Conservation (phyloP, 2,888 invertebrate genomes). For the Pristionchus mayeri region DNA sequence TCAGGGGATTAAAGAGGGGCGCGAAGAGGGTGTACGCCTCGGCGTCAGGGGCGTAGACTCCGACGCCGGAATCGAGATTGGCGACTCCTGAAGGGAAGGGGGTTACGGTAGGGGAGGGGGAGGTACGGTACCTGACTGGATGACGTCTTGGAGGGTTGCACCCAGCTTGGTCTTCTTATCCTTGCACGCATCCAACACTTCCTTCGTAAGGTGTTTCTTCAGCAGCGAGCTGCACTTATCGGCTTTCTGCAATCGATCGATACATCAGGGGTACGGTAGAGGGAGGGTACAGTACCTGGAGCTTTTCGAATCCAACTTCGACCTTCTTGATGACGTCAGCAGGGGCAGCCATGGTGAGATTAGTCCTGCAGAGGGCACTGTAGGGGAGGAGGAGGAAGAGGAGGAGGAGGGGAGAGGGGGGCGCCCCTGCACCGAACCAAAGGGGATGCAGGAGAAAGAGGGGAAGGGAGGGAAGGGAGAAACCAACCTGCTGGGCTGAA, state of each 20-base stretch:
- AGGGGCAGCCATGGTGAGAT: conserved; percentile 38
- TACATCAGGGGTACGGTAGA: conserved; percentile 18
- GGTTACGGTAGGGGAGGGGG: background rate
- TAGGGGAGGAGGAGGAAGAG: background rate
- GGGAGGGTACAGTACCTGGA: conserved; percentile 4
- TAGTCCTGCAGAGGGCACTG: background rate
- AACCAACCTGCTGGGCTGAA: conserved; percentile 11
- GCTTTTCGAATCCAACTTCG: conserved; percentile 48
- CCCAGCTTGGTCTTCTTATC: conserved; percentile 92
- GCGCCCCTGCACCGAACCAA: too few species aligned
- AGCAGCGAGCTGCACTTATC: conserved; percentile 91
- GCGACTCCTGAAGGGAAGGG: conserved; percentile 82
- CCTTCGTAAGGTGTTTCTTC: conserved; percentile 91
- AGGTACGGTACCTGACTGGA: conserved; percentile 78
- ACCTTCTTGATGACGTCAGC: conserved; percentile 49
- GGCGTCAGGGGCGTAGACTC: conserved; percentile 95
- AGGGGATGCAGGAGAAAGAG: background rate
- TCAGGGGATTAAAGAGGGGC: conserved; percentile 46
- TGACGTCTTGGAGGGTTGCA: conserved; percentile 90
- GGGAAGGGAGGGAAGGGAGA: background rate
- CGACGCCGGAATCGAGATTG: conserved; percentile 94
- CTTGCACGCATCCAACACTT: conserved; percentile 84
- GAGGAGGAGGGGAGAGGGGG: background rate
- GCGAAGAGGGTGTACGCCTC: conserved; percentile 87
- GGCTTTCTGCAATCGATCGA: conserved; percentile 49